phyloP scores from a whole-genome alignment of 1,140 invertebrate species.

The Macrosteles quadrilineatus region DNA sequence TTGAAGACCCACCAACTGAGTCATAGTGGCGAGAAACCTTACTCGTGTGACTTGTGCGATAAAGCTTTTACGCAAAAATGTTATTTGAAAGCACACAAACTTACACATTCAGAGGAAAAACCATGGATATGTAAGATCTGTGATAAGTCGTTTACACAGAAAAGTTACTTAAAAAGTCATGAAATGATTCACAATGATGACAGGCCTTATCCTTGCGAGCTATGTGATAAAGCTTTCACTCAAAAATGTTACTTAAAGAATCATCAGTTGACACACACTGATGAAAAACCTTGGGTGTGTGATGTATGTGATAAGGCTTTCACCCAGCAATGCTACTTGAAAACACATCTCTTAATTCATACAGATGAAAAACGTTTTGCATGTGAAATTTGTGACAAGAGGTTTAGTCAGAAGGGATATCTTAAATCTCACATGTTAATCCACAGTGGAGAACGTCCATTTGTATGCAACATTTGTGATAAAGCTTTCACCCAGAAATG shows the following conservation, averaged over 20 bases:
- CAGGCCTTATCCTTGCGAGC: conserved; percentile 50
- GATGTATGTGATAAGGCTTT: conserved; percentile 69
- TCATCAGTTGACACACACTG: conserved; percentile 50
- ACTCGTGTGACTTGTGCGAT: conserved; percentile 55
- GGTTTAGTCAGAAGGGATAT: conserved; percentile 50
- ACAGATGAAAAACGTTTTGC: conserved; percentile 53
- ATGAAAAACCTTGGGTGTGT: conserved; percentile 73
- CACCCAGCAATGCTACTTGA: conserved; percentile 59
- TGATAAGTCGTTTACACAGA: conserved; percentile 47
- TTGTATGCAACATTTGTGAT: conserved; percentile 55
- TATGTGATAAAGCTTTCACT: conserved; percentile 50
- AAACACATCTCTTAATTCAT: conserved; percentile 40
- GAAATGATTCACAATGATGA: conserved; percentile 43
- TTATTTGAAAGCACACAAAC: conserved; percentile 40
- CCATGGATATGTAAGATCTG: conserved; percentile 57
- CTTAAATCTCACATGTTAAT: conserved; percentile 50
- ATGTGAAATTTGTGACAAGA: conserved; percentile 57
- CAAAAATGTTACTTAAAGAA: conserved; percentile 39
- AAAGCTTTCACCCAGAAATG: conserved; percentile 53
- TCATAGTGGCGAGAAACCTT: conserved; percentile 51
- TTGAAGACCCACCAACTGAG: conserved; percentile 40
- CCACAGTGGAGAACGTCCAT: conserved; percentile 49
- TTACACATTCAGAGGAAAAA: conserved; percentile 57
- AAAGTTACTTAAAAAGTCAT: conserved; percentile 37
- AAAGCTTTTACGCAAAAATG: conserved; percentile 52